Evolutionary conservation across 2,888 invertebrate genomes (phyloP).

Genomic region (Troilus luridus): DNA sequence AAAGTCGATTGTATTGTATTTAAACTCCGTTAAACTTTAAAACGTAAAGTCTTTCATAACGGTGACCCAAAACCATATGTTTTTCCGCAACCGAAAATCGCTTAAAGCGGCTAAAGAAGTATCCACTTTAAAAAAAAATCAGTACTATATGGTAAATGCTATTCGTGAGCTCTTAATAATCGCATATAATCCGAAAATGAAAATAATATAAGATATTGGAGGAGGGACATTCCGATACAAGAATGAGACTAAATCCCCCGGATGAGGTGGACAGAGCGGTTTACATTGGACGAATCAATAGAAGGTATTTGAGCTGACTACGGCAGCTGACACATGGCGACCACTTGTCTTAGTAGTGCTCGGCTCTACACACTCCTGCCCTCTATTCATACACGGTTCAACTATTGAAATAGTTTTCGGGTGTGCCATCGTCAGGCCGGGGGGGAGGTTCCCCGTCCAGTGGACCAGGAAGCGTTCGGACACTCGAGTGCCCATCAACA

Average conservation of each 20-base stretch:
- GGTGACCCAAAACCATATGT: too few species aligned
- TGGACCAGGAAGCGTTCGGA: neutral
- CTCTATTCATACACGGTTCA: conserved; percentile 15
- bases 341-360: conserved; percentile 19
- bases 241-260: neutral
- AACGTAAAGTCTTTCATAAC: too few species aligned
- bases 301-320: conserved; percentile 32
- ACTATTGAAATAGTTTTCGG: conserved; percentile 44
- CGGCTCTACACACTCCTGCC: neutral
- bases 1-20: too few species aligned
- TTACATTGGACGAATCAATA: conserved; percentile 20
- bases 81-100: too few species aligned
- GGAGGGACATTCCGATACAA: too few species aligned
- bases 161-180: too few species aligned
- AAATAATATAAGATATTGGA: too few species aligned
- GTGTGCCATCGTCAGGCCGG: conserved; percentile 8
- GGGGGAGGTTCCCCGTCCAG: neutral
- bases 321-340: conserved; percentile 44
- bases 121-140: too few species aligned
- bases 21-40: too few species aligned
- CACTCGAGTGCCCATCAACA: neutral
- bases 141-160: too few species aligned
- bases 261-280: neutral
- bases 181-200: too few species aligned
- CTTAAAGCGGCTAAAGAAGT: too few species aligned